A percentile compares a stretch with the other conserved stretches of the same genome.
phyloP scores from a whole-genome alignment of 2,113 vertebrate species.

The Polypterus bichir region DNA sequence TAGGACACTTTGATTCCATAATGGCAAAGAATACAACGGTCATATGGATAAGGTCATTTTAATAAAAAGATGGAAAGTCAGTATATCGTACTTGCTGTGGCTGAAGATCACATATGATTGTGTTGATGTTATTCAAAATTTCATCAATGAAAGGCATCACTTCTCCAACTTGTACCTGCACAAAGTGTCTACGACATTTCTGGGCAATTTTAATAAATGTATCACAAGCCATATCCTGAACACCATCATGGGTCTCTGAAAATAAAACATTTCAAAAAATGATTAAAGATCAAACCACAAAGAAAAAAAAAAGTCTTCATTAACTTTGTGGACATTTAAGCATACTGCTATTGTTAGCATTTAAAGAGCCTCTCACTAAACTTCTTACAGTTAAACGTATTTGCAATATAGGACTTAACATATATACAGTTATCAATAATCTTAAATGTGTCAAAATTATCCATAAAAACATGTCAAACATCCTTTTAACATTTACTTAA shows the following conservation, averaged over 20 bases:
- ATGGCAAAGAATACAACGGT: too few relatives aligned
- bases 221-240: constrained; percentile 98
- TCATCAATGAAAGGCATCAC: constrained; percentile 98
- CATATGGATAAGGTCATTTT: too few relatives aligned
- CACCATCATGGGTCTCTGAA: constrained; percentile 92
- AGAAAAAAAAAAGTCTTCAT: constrained; percentile 1
- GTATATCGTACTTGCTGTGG: constrained; percentile 75
- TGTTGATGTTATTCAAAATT: constrained; percentile 97
- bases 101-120: constrained; percentile 97
- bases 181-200: constrained; percentile 95
- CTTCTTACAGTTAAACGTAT: too few relatives aligned
- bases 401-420: too few relatives aligned
- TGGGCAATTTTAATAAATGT: constrained; percentile 98
- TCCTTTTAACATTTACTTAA: too few relatives aligned
- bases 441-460: too few relatives aligned
- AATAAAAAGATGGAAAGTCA: too few relatives aligned
- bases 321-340: constrained; percentile 17
- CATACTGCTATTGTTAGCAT: neutral
- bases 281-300: neutral
- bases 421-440: too few relatives aligned
- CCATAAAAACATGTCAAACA: too few relatives aligned
- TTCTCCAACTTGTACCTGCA: constrained; percentile 96
- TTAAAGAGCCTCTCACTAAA: too few relatives aligned
- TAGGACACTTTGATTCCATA: too few relatives aligned
- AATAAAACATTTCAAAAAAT: neutral